Base-by-base conservation (phyloP, 2,113 vertebrate genomes). In the Sinocyclocheilus anshuiensis region DNA sequence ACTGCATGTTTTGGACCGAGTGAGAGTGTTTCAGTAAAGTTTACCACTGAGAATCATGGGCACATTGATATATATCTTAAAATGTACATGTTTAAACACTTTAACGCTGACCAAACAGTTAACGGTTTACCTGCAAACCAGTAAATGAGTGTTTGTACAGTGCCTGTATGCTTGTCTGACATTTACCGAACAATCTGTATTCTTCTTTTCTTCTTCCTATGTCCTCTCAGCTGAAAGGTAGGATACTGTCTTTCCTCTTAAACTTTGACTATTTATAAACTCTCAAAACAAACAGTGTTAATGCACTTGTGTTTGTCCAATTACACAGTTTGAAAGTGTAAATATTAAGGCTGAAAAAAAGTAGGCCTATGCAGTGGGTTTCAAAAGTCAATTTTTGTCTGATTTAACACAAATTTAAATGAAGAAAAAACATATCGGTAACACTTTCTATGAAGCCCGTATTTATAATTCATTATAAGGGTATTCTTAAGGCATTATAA, bases 211-310 rank as follows among this genome's bases (percentile, higher is more conserved):
- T 53, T 90, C 86, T 91, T 90, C 26, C 84, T 88, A 81, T 93
- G 83, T 90, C 90, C 87, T 91, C 91, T 92, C 94, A 94, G 94
- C 92, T 83, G 6, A 87, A 92, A 95, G 95, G 95, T 96, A 96
- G 89, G 94, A 92, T 89, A 87, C 87, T 89, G 90, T 90, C 85
- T 74, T 88, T 92, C 89, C 86, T 81, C 33, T 84, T 86, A 50
- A 61, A 55, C 77, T 20, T 57, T 15, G 1, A 69, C 77, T 69
- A 78, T 45, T 81, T 50, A 29, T 80, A 22, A 87, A 59, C 29
- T 57, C 45, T 81, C 83, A 65, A 50, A 65, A 61, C 33, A 42
- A 20, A 15, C 7, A 18, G 33, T 36, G 33, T 36, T 26, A 29
- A n/a, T 42, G 16, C 29, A 20, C 74, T 76, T 76, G 39, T 75